Percentiles rank a stretch among this genome's conserved stretches.
phyloP scores from a whole-genome alignment of 35 echinoderm and acorn worm species.

The Holothuria glaberrima region DNA sequence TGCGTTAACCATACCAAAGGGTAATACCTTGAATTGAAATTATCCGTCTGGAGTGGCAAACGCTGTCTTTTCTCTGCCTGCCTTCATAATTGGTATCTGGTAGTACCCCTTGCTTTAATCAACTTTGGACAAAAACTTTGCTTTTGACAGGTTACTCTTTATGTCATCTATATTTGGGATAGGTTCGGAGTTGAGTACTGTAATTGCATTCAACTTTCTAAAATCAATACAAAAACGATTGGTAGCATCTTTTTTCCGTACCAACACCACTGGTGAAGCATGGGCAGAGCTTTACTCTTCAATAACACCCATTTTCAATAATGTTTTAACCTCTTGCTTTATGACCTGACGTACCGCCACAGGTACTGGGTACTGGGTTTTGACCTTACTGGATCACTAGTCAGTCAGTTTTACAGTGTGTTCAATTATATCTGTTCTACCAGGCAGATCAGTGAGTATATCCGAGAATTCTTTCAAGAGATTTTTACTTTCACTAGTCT shows the following conservation, averaged over 20 bases:
- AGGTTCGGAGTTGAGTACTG: slow-evolving; percentile 21
- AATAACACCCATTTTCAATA: slow-evolving; percentile 51
- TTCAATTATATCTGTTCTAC: slow-evolving; percentile 36
- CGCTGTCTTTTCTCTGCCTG: slow-evolving; percentile 30
- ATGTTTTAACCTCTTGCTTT: slow-evolving; percentile 27
- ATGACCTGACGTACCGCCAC: slow-evolving; percentile 12
- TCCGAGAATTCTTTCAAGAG: slow-evolving; percentile 27
- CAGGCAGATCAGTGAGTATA: slow-evolving; percentile 66
- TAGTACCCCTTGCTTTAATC: slow-evolving; percentile 31
- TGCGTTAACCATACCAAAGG: neutral
- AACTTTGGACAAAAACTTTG: slow-evolving; percentile 38
- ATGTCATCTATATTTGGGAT: neutral
- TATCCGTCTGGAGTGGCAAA: slow-evolving; percentile 16
- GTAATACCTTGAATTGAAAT: slow-evolving; percentile 24
- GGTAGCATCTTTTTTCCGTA: slow-evolving; percentile 63
- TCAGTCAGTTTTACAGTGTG: slow-evolving; percentile 44
- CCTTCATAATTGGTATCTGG: slow-evolving; percentile 25
- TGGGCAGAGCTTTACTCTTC: slow-evolving; percentile 42
- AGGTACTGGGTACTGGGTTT: slow-evolving; percentile 29
- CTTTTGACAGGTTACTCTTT: neutral
- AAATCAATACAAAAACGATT: slow-evolving; percentile 67
- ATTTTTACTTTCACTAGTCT: neutral
- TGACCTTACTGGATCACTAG: neutral
- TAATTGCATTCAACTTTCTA: slow-evolving; percentile 51
- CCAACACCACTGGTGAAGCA: slow-evolving; percentile 57